Evolutionary conservation across 2,113 vertebrate genomes (phyloP).

Genomic region (Oxyruncus cristatus): DNA sequence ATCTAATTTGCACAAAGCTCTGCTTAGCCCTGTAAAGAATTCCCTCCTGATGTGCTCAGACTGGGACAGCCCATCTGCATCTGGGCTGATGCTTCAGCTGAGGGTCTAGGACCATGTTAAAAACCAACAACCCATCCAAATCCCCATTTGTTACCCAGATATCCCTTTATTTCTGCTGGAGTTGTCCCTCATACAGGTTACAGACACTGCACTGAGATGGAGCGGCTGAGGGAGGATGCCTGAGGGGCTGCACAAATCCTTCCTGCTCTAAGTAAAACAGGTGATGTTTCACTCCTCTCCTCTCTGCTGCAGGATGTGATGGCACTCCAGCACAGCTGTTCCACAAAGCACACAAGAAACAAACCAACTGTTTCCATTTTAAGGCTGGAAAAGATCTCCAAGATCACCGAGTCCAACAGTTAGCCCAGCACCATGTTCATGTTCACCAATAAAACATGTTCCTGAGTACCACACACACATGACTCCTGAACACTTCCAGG

Average conservation of each 20-base stretch:
- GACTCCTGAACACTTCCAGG: background rate
- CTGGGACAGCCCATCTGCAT: background rate
- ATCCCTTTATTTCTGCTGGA: background rate
- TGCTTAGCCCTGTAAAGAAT: background rate
- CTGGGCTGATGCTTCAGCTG: background rate
- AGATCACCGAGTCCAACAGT: background rate
- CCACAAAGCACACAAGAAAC: background rate
- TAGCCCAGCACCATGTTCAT: background rate
- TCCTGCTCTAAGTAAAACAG: background rate
- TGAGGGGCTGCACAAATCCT: background rate
- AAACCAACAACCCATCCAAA: background rate
- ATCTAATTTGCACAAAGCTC: background rate
- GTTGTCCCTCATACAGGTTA: fast-evolving
- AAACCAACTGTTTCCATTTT: too few relatives aligned
- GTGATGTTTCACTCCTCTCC: background rate
- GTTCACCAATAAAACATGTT: background rate
- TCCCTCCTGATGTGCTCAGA: background rate
- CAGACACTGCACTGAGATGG: background rate
- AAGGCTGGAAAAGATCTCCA: background rate
- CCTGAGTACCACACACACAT: background rate
- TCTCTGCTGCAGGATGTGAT: background rate
- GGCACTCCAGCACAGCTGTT: background rate
- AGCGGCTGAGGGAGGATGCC: background rate
- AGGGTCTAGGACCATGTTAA: background rate
- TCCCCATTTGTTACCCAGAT: background rate